Percentiles rank a stretch among this genome's conserved stretches.
Evolutionary conservation across 2,797 vertebrate species (phyloP).

Genomic region (Lepilemur ruficaudatus): DNA sequence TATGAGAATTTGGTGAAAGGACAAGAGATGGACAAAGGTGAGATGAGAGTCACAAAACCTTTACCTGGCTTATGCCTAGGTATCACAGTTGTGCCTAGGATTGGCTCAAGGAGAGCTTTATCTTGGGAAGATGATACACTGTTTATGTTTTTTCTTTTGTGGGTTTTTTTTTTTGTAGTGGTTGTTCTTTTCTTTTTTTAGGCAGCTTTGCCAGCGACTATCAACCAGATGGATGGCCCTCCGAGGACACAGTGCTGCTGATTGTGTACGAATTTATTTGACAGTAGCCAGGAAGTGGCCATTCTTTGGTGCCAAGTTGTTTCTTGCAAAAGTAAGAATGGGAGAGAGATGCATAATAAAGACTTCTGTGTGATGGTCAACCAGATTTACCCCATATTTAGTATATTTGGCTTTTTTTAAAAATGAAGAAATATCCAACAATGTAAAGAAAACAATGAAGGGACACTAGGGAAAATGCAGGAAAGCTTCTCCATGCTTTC

Average conservation of each 20-base stretch:
- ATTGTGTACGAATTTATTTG: slow-evolving; percentile 96
- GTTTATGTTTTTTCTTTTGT: neutral
- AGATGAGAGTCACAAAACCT: neutral
- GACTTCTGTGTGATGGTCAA: no score
- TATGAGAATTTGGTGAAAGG: neutral
- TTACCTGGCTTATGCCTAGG: no score
- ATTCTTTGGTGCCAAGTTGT: slow-evolving; percentile 95
- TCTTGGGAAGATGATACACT: neutral
- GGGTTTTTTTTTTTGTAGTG: neutral
- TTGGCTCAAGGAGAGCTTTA: neutral
- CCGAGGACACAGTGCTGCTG: slow-evolving; percentile 90
- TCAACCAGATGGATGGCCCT: slow-evolving; percentile 96
- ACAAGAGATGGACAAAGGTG: neutral
- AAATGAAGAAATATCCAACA: neutral
- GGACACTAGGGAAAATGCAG: neutral
- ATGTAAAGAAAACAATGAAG: neutral
- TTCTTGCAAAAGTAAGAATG: slow-evolving; percentile 91
- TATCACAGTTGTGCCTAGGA: neutral
- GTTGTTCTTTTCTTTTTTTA: slow-evolving; percentile 74
- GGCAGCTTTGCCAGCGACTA: slow-evolving; percentile 93
- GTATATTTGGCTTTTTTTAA: neutral
- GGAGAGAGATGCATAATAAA: neutral
- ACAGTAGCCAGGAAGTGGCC: slow-evolving; percentile 97
- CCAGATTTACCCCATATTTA: neutral
- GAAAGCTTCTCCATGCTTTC: neutral